Evolutionary conservation across 2,888 invertebrate genomes (phyloP), one percentile per base, ranked within the genome.

Genomic region (Drosophila mayaguana): DNA sequence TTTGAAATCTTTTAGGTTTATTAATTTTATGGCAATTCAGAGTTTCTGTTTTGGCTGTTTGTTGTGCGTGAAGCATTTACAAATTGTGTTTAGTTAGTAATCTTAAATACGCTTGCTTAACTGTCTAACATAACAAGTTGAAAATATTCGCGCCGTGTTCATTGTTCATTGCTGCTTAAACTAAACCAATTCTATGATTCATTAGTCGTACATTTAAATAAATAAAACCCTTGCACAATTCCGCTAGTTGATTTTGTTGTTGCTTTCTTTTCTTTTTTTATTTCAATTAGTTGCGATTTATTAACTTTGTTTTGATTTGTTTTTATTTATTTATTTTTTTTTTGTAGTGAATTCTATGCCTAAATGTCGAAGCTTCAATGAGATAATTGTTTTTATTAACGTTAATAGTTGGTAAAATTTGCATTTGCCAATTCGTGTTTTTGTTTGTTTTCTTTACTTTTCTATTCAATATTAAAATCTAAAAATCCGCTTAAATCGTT

Each of bases 201-300:
- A 67, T 63, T 59, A 59, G 25, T 25, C 45, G 63, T 38, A 48
- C 48, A 38, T 32, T 46, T 63, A 72, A 53, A 59, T 70, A 85
- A 88, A 67, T 56, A 73, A 82, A 88, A 80, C 71, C 72, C 64
- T 64, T 74, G 61, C 89, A 82, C 90, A 88, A 88, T 88, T 90
- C 89, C 89, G 62, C 89, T 89, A 87, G 85, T 80, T 66, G 62
- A 53, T 53, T 56, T 65, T 64, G 67, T 69, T 63, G 56, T 63
- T 81, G 1, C 16, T 42, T 75, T 64, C 28, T 22, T 28, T 28
- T 28, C 28, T 62, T 64, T 72, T 50, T 55, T 4, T 53, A 16
- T 42, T 28, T 28, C 2, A 28, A 8, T 55, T 32, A 16, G 36
- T 53, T 53, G 53, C 25, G 18, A 56, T 56, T 56, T 42, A 38